Evolutionary conservation across 2,797 vertebrate species (phyloP).

Genomic region (Fistularia commersonii): DNA sequence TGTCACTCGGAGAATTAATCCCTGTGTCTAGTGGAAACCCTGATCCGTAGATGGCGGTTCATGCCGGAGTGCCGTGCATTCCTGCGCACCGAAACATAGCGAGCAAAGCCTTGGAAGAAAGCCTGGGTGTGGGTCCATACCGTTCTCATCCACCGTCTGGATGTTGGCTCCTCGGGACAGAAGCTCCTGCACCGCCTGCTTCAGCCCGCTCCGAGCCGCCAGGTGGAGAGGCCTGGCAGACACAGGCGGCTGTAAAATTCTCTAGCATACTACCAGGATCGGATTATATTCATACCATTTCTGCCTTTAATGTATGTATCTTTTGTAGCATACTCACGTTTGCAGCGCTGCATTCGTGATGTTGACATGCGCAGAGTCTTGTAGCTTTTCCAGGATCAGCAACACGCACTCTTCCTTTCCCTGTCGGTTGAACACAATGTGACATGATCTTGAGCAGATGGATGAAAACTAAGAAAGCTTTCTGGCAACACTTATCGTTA

Average conservation of each 20-base stretch:
- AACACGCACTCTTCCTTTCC: conserved; percentile 93
- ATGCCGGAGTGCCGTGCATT: too few relatives aligned
- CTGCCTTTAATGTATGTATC: neutral
- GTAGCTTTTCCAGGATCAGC: conserved; percentile 90
- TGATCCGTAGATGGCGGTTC: too few relatives aligned
- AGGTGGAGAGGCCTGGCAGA: conserved; percentile 86
- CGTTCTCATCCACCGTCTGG: conserved; percentile 89
- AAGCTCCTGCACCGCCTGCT: conserved; percentile 89
- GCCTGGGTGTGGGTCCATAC: conserved; percentile 64
- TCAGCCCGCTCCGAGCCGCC: conserved; percentile 90
- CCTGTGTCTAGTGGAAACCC: too few relatives aligned
- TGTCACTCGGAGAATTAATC: too few relatives aligned
- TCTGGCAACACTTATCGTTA: too few relatives aligned
- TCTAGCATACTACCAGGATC: too few relatives aligned
- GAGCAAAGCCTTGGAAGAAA: neutral
- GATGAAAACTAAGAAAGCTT: too few relatives aligned
- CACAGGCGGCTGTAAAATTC: neutral
- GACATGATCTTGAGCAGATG: too few relatives aligned
- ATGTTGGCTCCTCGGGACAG: conserved; percentile 89
- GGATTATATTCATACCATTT: too few relatives aligned
- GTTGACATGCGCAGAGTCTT: conserved; percentile 84
- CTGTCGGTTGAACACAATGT: conserved; percentile 53
- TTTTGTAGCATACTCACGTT: conserved; percentile 79
- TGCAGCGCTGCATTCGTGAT: conserved; percentile 89
- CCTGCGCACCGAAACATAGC: neutral